Conservation (phyloP, 1,140 invertebrate genomes). For the Zaprionus taronus region DNA sequence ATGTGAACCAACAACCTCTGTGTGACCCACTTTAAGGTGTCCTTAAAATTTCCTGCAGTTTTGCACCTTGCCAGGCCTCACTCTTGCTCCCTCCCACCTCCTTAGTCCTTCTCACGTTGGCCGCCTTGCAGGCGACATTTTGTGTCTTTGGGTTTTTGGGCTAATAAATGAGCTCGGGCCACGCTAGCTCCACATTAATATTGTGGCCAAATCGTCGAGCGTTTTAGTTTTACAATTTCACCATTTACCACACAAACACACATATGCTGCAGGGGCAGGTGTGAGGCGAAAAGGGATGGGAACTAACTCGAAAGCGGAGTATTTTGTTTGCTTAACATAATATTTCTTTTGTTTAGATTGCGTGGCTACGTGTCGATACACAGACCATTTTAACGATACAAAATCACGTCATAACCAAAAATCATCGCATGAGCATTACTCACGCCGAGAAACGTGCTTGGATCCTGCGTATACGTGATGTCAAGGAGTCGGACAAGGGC, state of each 20-base stretch:
- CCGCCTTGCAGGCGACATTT: conserved; percentile 57
- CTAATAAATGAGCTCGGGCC: conserved; percentile 72
- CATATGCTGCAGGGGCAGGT: not conserved
- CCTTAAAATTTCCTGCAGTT: conserved; percentile 35
- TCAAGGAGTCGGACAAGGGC: conserved; percentile 91
- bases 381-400: conserved; percentile 97
- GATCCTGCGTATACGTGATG: conserved; percentile 93
- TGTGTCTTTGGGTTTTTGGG: conserved; percentile 34
- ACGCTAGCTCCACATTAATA: conserved; percentile 71
- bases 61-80: conserved; percentile 32
- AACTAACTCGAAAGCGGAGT: conserved; percentile 12
- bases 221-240: conserved; percentile 70
- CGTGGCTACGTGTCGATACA: conserved; percentile 95
- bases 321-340: conserved; percentile 31
- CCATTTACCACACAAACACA: conserved; percentile 20
- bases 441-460: conserved; percentile 94
- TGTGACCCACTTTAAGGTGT: conserved; percentile 33
- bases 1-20: conserved; percentile 12
- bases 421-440: conserved; percentile 93
- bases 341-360: conserved; percentile 88
- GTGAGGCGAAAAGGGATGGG: not conserved
- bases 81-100: not conserved
- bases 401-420: conserved; percentile 94
- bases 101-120: not conserved
- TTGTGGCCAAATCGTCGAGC: conserved; percentile 60